phyloP scores from a whole-genome alignment of 2,888 invertebrate species.

The Latheticus oryzae region DNA sequence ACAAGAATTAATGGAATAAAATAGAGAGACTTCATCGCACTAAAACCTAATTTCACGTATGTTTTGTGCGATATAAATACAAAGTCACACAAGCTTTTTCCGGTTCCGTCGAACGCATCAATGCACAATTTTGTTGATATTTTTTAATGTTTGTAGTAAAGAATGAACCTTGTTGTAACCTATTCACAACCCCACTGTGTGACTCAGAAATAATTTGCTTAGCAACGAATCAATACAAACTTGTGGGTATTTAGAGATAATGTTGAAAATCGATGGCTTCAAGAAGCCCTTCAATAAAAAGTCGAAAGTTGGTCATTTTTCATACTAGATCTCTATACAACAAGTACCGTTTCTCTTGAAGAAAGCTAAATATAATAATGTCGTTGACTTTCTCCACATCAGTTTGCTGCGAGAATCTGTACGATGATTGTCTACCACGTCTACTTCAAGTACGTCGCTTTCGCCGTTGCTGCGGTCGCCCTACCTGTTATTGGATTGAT shows the following conservation, averaged over 20 bases:
- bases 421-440: conserved; percentile 53
- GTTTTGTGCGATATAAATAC: conserved; percentile 5
- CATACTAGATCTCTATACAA: conserved; percentile 31
- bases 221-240: conserved; percentile 60
- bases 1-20: conserved; percentile 9
- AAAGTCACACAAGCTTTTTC: conserved; percentile 35
- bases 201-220: conserved; percentile 55
- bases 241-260: conserved; percentile 42
- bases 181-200: conserved; percentile 45
- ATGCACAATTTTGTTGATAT: conserved; percentile 47
- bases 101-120: conserved; percentile 53
- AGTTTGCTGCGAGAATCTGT: conserved; percentile 34
- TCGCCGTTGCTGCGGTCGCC: conserved; percentile 49
- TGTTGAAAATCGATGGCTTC: conserved; percentile 27
- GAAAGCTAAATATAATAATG: conserved; percentile 30
- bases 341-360: conserved; percentile 53
- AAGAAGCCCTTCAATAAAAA: conserved; percentile 20
- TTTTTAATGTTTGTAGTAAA: conserved; percentile 18
- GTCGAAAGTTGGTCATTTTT: conserved; percentile 16
- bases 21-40: conserved; percentile 31
- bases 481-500: conserved; percentile 54
- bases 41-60: conserved; percentile 19
- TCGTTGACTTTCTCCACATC: conserved; percentile 24
- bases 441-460: conserved; percentile 54
- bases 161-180: conserved; percentile 25